Conservation (phyloP, 2,888 invertebrate species). For the Eupithecia insigniata region DNA sequence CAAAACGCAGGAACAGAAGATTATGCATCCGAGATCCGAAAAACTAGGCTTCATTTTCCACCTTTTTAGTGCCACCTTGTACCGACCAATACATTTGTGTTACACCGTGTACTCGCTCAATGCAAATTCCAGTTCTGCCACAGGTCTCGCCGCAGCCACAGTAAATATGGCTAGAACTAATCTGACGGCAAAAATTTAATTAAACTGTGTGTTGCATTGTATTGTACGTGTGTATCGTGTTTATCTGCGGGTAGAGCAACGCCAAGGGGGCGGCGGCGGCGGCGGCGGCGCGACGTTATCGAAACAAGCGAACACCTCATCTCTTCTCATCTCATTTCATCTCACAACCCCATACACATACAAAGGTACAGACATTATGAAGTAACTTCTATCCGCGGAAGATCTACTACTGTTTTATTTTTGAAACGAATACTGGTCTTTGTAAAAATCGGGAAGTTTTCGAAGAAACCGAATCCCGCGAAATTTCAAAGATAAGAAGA, state of each 20-base stretch:
- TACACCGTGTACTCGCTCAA: neutral
- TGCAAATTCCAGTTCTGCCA: conserved; percentile 1
- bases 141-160: neutral
- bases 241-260: neutral
- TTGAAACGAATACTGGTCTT: too few species aligned
- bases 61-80: neutral
- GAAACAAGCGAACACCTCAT: neutral
- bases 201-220: neutral
- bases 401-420: too few species aligned
- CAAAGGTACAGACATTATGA: too few species aligned
- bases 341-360: neutral
- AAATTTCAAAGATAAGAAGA: too few species aligned
- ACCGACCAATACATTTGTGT: neutral
- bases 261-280: neutral
- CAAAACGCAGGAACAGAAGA: neutral
- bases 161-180: neutral
- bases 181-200: conserved; percentile 11
- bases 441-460: too few species aligned
- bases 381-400: too few species aligned
- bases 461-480: too few species aligned
- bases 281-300: neutral
- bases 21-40: neutral
- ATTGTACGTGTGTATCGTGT: neutral
- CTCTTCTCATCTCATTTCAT: neutral
- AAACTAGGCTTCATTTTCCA: neutral